These are phyloP conservation scores for Tetrapedia diversipes DNA, from an alignment of 2,888 invertebrate genomes.

Conservation along the genomic window DNA sequence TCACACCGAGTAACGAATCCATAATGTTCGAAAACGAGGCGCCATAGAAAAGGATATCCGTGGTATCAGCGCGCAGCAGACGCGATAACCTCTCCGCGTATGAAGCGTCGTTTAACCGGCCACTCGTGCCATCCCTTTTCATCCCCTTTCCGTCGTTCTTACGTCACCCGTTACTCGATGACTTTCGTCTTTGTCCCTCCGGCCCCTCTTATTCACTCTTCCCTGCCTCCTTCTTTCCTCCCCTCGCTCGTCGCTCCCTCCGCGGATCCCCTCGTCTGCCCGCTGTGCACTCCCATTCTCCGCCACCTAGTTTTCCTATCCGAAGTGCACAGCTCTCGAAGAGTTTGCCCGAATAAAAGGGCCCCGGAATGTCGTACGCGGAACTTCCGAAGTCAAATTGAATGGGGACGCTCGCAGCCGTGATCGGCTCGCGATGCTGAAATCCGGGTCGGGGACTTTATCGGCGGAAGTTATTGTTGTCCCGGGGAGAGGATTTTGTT, in stretches of 20 bases:
- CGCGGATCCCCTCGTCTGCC: constrained; percentile 10
- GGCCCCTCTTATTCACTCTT: not conserved
- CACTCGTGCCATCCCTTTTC: constrained; percentile 47
- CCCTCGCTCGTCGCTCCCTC: constrained; percentile 40
- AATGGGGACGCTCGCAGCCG: constrained; percentile 41
- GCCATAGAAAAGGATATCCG: constrained; percentile 39
- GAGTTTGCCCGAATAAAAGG: constrained; percentile 63
- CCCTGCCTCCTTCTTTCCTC: constrained; percentile 2
- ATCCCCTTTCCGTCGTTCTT: constrained; percentile 26
- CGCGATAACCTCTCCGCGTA: constrained; percentile 75
- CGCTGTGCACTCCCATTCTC: constrained; percentile 30
- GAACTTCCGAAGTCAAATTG: constrained; percentile 65
- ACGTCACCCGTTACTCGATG: constrained; percentile 3
- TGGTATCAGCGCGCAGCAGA: constrained; percentile 73
- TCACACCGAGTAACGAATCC: no score
- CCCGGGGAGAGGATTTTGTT: constrained; percentile 27
- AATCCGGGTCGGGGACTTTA: constrained; percentile 31
- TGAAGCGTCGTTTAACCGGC: constrained; percentile 73
- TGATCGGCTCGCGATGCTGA: constrained; percentile 44
- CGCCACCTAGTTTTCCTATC: constrained; percentile 45
- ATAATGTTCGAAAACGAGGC: no score
- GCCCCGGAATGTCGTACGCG: constrained; percentile 46
- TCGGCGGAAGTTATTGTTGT: constrained; percentile 53
- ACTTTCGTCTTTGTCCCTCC: not conserved
- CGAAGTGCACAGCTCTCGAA: constrained; percentile 47